Evolutionary conservation across 2,113 vertebrate species (phyloP).

Genomic region (Irena cyanogastra): DNA sequence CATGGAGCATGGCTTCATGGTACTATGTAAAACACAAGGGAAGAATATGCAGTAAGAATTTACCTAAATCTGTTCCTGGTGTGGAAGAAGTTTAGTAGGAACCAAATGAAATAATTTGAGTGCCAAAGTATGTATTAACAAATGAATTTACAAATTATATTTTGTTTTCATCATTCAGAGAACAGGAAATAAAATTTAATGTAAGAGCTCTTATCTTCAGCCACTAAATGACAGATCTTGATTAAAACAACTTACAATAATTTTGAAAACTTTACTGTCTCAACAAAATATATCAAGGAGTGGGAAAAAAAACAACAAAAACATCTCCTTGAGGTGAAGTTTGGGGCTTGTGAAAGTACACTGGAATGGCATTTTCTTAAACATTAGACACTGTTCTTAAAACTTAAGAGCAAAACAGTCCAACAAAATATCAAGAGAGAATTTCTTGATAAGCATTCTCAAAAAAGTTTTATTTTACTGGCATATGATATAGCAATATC

Average conservation of each 20-base stretch:
- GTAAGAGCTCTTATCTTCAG: constrained; percentile 22
- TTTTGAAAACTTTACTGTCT: background rate
- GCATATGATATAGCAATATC: background rate
- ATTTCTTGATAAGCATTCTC: background rate
- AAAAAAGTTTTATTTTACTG: background rate
- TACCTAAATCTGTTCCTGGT: background rate
- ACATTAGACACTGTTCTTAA: background rate
- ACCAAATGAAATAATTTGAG: background rate
- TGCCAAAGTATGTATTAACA: background rate
- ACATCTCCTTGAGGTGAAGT: background rate
- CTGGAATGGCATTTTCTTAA: background rate
- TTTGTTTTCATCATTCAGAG: constrained; percentile 16
- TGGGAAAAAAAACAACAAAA: background rate
- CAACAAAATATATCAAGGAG: background rate
- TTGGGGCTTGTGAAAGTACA: background rate
- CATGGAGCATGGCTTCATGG: background rate
- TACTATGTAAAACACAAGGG: background rate
- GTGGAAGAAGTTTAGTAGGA: background rate
- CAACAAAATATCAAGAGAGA: background rate
- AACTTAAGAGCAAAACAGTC: background rate
- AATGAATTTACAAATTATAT: background rate
- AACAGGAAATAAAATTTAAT: constrained; percentile 19
- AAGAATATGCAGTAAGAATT: background rate
- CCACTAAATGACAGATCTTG: background rate
- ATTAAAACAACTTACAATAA: background rate